A percentile compares a stretch with the other conserved stretches of the same genome.
Evolutionary conservation across 2,113 vertebrate species (phyloP).

Genomic region (rat (Rattus norvegicus)): DNA sequence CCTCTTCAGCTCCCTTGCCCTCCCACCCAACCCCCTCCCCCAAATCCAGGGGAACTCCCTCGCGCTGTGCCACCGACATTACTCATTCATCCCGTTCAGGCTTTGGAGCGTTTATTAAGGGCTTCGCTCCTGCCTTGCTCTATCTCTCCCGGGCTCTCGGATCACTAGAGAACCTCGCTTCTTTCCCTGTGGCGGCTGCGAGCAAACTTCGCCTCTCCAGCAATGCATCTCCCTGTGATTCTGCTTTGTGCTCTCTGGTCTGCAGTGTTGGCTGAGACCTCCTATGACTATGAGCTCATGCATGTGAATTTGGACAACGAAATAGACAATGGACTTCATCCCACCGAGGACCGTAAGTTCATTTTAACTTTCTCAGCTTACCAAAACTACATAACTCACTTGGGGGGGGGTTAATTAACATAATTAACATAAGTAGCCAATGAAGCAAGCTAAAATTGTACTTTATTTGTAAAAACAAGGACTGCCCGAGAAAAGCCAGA

Average conservation of each 20-base stretch:
- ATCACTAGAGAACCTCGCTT: neutral
- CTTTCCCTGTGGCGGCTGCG: neutral
- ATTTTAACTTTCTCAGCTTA: neutral
- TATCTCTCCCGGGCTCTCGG: slow-evolving; percentile 27
- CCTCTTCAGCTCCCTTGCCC: slow-evolving; percentile 72
- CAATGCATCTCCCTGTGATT: slow-evolving; percentile 82
- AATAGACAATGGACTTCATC: slow-evolving; percentile 89
- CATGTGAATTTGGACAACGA: slow-evolving; percentile 87
- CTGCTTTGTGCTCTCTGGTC: slow-evolving; percentile 84
- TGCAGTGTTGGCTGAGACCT: slow-evolving; percentile 72
- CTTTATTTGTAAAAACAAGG: slow-evolving; percentile 5
- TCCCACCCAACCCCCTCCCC: slow-evolving; percentile 73
- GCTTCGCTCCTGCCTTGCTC: slow-evolving; percentile 47
- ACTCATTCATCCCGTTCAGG: slow-evolving; percentile 86
- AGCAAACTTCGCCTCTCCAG: slow-evolving; percentile 60
- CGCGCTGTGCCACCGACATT: slow-evolving; percentile 86
- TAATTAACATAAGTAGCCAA: neutral
- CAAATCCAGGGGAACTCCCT: slow-evolving; percentile 82
- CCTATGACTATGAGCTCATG: slow-evolving; percentile 87
- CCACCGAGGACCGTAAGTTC: slow-evolving; percentile 87
- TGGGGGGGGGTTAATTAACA: neutral
- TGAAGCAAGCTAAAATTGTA: neutral
- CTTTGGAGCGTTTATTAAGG: slow-evolving; percentile 84
- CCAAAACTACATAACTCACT: neutral
- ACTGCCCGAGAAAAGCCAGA: neutral